Evolutionary conservation across 2,113 vertebrate species (phyloP), one percentile per base, ranked within the genome.

Genomic region (Corythaixoides concolor): DNA sequence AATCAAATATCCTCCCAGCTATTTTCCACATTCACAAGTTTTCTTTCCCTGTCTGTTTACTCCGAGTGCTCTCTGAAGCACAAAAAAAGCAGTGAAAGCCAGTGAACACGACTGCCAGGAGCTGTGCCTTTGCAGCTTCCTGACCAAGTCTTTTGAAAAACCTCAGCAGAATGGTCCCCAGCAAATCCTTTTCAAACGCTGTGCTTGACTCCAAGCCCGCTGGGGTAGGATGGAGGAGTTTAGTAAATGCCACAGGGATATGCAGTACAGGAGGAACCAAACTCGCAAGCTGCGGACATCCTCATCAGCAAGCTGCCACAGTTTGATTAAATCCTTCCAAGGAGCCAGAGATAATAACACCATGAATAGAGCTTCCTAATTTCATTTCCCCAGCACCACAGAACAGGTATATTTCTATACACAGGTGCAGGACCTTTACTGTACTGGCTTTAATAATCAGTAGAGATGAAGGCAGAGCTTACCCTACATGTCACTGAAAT

Each of bases 321-420:
- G 20, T 91, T 94, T 88, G 91, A 94, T 96, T 96, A 95, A 95
- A 89, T 88, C 41, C 63, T 92, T 80, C 89, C 77, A 82, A 92
- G 70, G 45, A 93, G 68, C 73, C 15, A 0, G 77, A 95, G 84
- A 49, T 85, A 92, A 63, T 59, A 95, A 76, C 30, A 37, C 17
- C 12, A 8, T 73, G 80, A 95, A 90, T 13, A 79, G 50, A 89
- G 28, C 59, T 77, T 85, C 78, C 76, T 92, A 78, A 95, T 96
- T 97, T 90, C 83, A 90, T 93, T 96, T 94, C 77, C 66, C 73
- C 37, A 58, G 87, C 50, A 62, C 77, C 39, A 69, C 0, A 1
- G 39, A 90, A 50, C 69, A 94, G 55, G 58, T 91, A 10, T 79
- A 74, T 88, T 95, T 93, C 78, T 63, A 67, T 66, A 80, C 22